These are phyloP conservation scores for Fregetta grallaria DNA, from an alignment of 2,113 vertebrate species.

Conservation along the genomic window DNA sequence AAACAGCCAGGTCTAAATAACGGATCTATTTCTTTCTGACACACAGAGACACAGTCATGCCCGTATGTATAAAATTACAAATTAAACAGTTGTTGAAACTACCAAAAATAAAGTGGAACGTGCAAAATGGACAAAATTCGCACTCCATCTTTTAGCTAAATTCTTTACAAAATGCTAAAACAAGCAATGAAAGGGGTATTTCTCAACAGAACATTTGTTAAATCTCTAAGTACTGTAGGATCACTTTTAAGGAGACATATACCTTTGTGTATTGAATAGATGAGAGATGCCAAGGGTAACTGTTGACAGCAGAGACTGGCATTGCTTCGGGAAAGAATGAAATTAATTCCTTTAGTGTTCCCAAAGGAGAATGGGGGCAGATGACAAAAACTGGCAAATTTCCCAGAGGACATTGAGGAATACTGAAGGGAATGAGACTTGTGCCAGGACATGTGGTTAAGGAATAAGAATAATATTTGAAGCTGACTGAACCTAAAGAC, in stretches of 20 bases:
- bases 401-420: constrained; percentile 41
- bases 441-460: constrained; percentile 32
- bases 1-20: not conserved
- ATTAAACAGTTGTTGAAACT: not conserved
- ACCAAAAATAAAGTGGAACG: not conserved
- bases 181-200: not conserved
- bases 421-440: constrained; percentile 17
- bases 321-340: constrained; percentile 13
- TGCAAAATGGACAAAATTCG: not conserved
- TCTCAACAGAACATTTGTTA: not conserved
- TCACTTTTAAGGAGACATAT: not conserved
- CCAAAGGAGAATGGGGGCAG: constrained; percentile 30
- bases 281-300: not conserved
- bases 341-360: constrained; percentile 55
- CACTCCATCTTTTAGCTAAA: not conserved
- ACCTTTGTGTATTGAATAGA: not conserved
- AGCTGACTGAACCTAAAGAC: not conserved
- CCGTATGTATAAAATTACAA: not conserved
- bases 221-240: not conserved
- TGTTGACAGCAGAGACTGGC: constrained; percentile 3
- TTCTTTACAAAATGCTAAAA: not conserved
- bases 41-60: not conserved
- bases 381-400: constrained; percentile 55
- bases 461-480: constrained; percentile 12
- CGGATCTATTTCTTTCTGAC: not conserved